Base-by-base conservation (phyloP, 2,113 vertebrate genomes). In the Cheilinus undulatus region DNA sequence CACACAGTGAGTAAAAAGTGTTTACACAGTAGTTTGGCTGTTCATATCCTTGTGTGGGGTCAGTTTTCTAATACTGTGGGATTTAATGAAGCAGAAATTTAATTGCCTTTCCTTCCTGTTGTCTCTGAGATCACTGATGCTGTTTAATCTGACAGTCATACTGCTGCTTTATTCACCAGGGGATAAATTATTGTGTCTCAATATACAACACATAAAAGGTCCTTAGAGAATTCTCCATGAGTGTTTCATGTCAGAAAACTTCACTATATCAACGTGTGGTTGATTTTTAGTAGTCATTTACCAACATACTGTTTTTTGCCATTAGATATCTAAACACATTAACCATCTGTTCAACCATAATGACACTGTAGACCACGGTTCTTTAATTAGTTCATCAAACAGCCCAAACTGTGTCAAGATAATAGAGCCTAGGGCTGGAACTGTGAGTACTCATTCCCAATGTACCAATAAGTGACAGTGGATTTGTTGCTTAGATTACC, bases 101-200 rank as follows among this genome's bases (percentile, higher is more conserved):
- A 76, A 71, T 81, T 71, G 49, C 46, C 20, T 15, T n/a, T 43
- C 26, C 19, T 71, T 65, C 27, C 8, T 51, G 63, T 63, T 13
- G 11, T 51, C 27, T 3, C 0, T 38, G 28, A 42, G 51, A 51
- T 32, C 50, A 20, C 9, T 22, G 38, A 43, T 3, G 36, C 24
- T 22, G 46, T 57, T 1, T 38, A 34, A n/a, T 49, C 42, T 48
- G 63, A 67, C 72, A 69, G 32, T 51, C 36, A 45, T 14, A 34
- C 45, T 43, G 7, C 42, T 28, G 45, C 67, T 53, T 43, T 27
- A 20, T 36, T 46, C 75, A 8, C 48, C 26, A 4, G 68, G 61
- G 54, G n/a, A 48, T 52, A 38, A 2, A 52, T 56, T 7, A 58
- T 26, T 24, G 3, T 32, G 42, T 28, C 40, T 38, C n/a, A 19